These are phyloP conservation scores for Plebejus anna DNA, from an alignment of 2,888 invertebrate genomes.

Conservation along the genomic window DNA sequence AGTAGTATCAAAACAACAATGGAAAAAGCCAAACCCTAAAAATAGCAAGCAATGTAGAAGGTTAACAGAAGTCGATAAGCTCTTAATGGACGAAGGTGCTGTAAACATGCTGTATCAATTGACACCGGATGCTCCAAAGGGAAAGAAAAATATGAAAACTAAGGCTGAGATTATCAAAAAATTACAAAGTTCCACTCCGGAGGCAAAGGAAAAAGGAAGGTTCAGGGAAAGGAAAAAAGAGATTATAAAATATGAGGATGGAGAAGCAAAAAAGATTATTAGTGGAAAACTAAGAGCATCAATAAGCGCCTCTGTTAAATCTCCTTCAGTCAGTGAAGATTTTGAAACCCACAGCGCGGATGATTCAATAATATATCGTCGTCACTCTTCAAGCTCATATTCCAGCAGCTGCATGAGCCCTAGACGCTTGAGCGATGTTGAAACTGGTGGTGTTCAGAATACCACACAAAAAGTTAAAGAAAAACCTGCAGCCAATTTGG, in stretches of 20 bases:
- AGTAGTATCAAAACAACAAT: slow-evolving; percentile 55
- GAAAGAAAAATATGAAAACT: slow-evolving; percentile 72
- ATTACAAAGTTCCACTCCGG: slow-evolving; percentile 74
- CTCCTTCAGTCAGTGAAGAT: slow-evolving; percentile 81
- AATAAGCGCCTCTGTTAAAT: slow-evolving; percentile 64
- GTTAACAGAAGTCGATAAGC: slow-evolving; percentile 85
- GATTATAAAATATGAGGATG: slow-evolving; percentile 53
- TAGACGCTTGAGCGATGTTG: slow-evolving; percentile 79
- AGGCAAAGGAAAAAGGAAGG: slow-evolving; percentile 69
- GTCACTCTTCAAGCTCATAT: slow-evolving; percentile 91
- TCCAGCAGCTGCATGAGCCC: slow-evolving; percentile 85
- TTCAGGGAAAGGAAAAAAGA: slow-evolving; percentile 77
- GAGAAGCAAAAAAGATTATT: slow-evolving; percentile 59
- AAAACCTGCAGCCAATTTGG: slow-evolving; percentile 40
- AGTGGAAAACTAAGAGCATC: slow-evolving; percentile 63
- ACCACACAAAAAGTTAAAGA: slow-evolving; percentile 38
- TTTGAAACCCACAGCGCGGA: slow-evolving; percentile 84
- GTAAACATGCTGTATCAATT: slow-evolving; percentile 91
- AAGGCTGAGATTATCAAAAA: slow-evolving; percentile 83
- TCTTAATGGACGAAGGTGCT: slow-evolving; percentile 92
- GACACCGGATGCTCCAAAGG: slow-evolving; percentile 78
- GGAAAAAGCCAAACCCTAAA: slow-evolving; percentile 72
- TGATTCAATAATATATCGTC: slow-evolving; percentile 88
- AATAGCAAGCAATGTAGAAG: slow-evolving; percentile 76
- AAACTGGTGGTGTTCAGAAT: slow-evolving; percentile 46